phyloP scores from a whole-genome alignment of 1,140 invertebrate genomes.

The Sminthurides bifidus region DNA sequence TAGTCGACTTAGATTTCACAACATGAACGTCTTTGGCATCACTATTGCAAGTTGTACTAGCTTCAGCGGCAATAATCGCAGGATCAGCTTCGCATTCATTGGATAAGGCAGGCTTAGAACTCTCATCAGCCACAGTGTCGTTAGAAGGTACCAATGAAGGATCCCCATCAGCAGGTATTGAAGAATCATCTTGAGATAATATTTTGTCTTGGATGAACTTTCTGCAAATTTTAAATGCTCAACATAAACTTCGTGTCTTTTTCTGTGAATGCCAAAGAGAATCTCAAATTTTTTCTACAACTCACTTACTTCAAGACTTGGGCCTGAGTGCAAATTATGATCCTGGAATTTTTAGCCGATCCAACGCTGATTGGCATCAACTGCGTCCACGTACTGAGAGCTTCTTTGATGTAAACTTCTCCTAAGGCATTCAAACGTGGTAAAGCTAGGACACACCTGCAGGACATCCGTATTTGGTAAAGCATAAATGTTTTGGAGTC shows the following conservation, averaged over 20 bases:
- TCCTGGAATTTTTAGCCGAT: neutral
- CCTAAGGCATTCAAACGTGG: neutral
- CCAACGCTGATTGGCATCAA: neutral
- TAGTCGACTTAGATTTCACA: too few species aligned
- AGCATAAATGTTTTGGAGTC: too few species aligned
- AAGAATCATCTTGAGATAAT: too few species aligned
- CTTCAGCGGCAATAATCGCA: too few species aligned
- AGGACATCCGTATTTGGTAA: too few species aligned
- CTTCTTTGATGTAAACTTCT: neutral
- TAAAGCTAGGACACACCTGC: neutral
- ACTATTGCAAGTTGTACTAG: too few species aligned
- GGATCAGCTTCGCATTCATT: neutral
- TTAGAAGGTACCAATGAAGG: too few species aligned
- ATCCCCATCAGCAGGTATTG: too few species aligned
- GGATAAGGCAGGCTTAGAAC: neutral
- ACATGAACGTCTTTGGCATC: too few species aligned
- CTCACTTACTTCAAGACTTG: neutral
- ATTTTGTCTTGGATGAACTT: too few species aligned
- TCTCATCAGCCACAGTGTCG: neutral
- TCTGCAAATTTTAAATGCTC: neutral
- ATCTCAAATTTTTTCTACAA: neutral
- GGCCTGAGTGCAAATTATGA: conserved; percentile 1
- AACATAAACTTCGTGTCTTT: neutral
- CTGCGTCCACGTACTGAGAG: neutral
- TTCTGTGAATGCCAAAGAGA: neutral